These are phyloP conservation scores for Sebastes melanostomus DNA, from an alignment of 2,797 vertebrate genomes.

Conservation along the genomic window DNA sequence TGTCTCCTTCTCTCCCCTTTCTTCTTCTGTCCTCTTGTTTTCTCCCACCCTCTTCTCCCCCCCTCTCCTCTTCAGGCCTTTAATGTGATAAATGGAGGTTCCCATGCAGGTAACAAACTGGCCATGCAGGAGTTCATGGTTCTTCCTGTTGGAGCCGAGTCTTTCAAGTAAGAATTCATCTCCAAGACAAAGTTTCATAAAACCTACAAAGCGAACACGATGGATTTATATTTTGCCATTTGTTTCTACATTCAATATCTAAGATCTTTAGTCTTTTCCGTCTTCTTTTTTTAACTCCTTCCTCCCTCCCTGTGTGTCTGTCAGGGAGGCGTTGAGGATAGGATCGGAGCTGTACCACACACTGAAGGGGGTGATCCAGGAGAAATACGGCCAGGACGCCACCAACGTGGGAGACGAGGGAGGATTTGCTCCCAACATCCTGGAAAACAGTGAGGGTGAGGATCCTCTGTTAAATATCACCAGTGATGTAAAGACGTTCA, in stretches of 20 bases:
- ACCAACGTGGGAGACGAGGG: constrained; percentile 95
- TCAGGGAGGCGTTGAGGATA: constrained; percentile 90
- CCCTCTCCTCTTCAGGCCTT: constrained; percentile 84
- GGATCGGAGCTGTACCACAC: constrained; percentile 95
- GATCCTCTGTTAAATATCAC: not conserved
- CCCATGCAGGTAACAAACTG: constrained; percentile 94
- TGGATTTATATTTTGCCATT: not conserved
- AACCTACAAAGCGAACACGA: not conserved
- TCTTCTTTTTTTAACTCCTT: too few species aligned
- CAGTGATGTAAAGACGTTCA: not conserved
- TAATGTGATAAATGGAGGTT: constrained; percentile 95
- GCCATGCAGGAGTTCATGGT: constrained; percentile 99
- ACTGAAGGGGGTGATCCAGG: constrained; percentile 93
- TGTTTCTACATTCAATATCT: not conserved
- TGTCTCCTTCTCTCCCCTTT: too few species aligned
- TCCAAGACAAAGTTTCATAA: not conserved
- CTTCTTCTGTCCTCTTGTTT: not conserved
- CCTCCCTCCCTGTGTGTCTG: not conserved
- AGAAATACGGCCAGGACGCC: constrained; percentile 95
- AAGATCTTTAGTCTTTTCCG: not conserved
- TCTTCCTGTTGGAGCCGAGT: constrained; percentile 92
- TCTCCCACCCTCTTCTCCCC: not conserved
- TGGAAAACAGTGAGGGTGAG: constrained; percentile 94
- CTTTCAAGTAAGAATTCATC: constrained; percentile 80
- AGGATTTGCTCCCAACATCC: constrained; percentile 94